Conservation (phyloP, 2,113 vertebrate genomes). For the Etia nguti region DNA sequence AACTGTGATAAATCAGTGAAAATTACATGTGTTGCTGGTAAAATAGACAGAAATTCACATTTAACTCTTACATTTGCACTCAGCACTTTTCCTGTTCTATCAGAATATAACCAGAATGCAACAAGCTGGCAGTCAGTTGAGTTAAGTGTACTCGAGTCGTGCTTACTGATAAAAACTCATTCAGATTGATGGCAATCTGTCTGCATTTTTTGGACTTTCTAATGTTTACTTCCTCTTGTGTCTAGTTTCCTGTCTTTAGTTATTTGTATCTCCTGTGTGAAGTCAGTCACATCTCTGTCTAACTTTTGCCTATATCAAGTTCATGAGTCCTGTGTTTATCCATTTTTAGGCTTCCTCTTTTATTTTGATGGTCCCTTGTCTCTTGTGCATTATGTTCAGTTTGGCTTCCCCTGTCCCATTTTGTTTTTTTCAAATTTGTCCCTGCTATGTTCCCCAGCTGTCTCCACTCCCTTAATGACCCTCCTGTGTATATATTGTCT, state of each 20-base stretch:
- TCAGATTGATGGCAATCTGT: neutral
- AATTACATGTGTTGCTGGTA: neutral
- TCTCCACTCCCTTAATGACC: too few relatives aligned
- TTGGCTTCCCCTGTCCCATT: too few relatives aligned
- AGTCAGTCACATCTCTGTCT: neutral
- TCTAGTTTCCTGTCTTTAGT: neutral
- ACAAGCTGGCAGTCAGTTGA: neutral
- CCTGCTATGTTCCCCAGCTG: too few relatives aligned
- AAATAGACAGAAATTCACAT: neutral
- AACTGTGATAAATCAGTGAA: neutral
- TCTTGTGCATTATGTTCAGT: too few relatives aligned
- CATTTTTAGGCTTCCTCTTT: too few relatives aligned
- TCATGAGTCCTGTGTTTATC: neutral
- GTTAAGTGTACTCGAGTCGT: neutral
- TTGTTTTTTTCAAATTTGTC: too few relatives aligned
- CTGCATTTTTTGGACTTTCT: neutral
- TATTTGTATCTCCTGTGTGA: neutral
- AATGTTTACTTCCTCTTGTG: neutral
- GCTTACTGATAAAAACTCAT: neutral
- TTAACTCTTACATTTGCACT: neutral
- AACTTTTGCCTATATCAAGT: neutral
- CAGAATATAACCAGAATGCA: neutral
- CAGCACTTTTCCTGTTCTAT: neutral
- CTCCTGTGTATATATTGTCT: too few relatives aligned
- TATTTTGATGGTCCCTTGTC: too few relatives aligned